phyloP scores from a whole-genome alignment of 23 tunicate species.

The Halocynthia aurantium region DNA sequence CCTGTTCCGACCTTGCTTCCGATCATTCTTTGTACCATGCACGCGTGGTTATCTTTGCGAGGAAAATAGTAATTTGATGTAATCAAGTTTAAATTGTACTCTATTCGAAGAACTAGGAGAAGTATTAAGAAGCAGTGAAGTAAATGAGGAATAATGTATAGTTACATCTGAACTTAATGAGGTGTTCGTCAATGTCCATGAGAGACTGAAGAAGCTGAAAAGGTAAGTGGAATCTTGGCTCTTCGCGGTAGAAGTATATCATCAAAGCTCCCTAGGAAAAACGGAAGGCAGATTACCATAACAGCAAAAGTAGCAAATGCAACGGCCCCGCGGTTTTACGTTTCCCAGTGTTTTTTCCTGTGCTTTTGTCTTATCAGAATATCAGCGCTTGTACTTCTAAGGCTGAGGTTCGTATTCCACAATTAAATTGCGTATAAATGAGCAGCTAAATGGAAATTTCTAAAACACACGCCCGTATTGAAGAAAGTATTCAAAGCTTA shows the following conservation, averaged over 20 bases:
- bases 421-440: too few species aligned
- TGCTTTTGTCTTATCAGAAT: too few species aligned
- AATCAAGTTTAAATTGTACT: neutral
- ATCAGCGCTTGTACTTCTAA: too few species aligned
- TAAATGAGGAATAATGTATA: neutral
- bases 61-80: neutral
- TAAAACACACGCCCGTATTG: too few species aligned
- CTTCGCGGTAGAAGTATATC: conserved; percentile 79
- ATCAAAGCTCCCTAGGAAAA: conserved; percentile 68
- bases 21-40: conserved; percentile 93
- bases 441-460: too few species aligned
- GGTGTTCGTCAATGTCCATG: conserved; percentile 64
- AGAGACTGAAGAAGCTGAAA: conserved; percentile 71
- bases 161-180: conserved; percentile 83
- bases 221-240: conserved; percentile 89
- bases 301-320: too few species aligned
- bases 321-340: too few species aligned
- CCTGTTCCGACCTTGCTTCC: conserved; percentile 74
- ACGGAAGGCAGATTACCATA: neutral
- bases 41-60: conserved; percentile 53
- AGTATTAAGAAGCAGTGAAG: too few species aligned
- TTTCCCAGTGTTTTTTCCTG: too few species aligned
- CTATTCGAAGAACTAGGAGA: neutral
- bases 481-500: neutral
- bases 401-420: too few species aligned